Conservation (phyloP, 2,888 invertebrate species). For the Patella caerulea region DNA sequence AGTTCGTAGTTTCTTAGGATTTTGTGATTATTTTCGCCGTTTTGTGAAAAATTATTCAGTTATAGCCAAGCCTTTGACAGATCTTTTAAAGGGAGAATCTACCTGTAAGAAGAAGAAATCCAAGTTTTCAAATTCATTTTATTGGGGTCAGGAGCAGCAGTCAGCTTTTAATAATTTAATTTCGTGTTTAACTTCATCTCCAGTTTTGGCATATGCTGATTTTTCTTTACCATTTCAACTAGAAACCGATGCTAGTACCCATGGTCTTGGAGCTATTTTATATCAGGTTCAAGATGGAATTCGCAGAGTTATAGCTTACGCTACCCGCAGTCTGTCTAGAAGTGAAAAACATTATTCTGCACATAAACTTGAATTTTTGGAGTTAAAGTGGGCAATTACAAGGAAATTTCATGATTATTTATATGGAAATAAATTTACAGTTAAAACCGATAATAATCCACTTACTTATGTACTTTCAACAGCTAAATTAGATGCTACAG, state of each 20-base stretch:
- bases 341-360: too few species aligned
- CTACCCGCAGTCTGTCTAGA: too few species aligned
- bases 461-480: too few species aligned
- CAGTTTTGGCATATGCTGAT: constrained; percentile 39
- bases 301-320: not conserved
- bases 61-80: constrained; percentile 34
- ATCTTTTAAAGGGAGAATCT: constrained; percentile 18
- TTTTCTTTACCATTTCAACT: constrained; percentile 32
- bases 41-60: constrained; percentile 38
- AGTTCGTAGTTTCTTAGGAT: constrained; percentile 36
- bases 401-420: too few species aligned
- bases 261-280: constrained; percentile 32
- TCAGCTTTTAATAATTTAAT: constrained; percentile 32
- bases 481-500: too few species aligned
- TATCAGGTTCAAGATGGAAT: constrained; percentile 29
- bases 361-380: too few species aligned
- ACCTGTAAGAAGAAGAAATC: not conserved
- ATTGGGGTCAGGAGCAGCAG: constrained; percentile 34
- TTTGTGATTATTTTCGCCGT: constrained; percentile 37
- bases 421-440: too few species aligned
- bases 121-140: constrained; percentile 16
- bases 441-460: too few species aligned
- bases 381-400: too few species aligned
- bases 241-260: constrained; percentile 11
- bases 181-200: constrained; percentile 25